Evolutionary conservation across 2,888 invertebrate species (phyloP), one percentile per base, ranked within the genome.

Genomic region (Petrolisthes cinctipes): DNA sequence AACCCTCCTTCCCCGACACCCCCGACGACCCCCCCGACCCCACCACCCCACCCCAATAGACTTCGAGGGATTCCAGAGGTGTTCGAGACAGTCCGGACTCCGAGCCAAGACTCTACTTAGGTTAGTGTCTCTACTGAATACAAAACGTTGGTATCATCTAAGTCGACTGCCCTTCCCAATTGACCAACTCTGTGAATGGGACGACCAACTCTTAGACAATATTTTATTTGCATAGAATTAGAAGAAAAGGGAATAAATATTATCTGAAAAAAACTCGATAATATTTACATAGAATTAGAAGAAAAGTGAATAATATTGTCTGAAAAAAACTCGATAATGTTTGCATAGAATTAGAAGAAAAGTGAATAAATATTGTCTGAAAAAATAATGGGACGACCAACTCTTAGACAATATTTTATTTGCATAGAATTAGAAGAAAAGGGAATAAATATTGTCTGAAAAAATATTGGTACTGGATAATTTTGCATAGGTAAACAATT

Each of bases 121-220:
- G n/a, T 56, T 88, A n/a, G 78, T 85, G 20, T 85, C 85, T 9
- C 51, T 82, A 51, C 23, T 88, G 4, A 51, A 78, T n/a, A 85
- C 20, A 37, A 88, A 85, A 68, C 61, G 78, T 20, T 85, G 85
- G 82, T 75, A 53, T 20, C 54, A 76, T n/a, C 7, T 82, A 37
- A 71, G 78, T n/a, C 82, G 57, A 11, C 81, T 88, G n/a, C 78
- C 85, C 3, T 82, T 88, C 51, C 88, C 88, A 4, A 20, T 88
- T 20, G 88, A 88, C 51, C 82, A 85, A 51, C 82, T 88, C 37
- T 88, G 82, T 78, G 88, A 83, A 11, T 88, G 88, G 88, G 20
- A 71, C 20, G 71, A 71, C 20, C 1, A 71, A 11, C 5, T 71
- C 1, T 71, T 71, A 4, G 20, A 11, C 20, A 0, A 0, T 1